phyloP scores from a whole-genome alignment of 2,888 invertebrate genomes.

The Trimorus sp. region DNA sequence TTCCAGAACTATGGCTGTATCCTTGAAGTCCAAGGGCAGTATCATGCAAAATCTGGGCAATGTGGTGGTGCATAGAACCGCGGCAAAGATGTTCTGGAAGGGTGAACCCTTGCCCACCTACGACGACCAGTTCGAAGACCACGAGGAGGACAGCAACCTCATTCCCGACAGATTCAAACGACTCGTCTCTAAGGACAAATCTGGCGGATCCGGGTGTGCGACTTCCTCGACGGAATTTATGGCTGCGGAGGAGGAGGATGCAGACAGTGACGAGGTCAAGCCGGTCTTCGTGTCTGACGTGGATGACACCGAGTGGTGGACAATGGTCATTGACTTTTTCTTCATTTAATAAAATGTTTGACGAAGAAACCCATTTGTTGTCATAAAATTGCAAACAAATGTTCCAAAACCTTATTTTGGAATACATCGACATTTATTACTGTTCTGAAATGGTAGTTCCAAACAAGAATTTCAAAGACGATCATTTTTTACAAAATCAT shows the following conservation, averaged over 20 bases:
- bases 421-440: no score
- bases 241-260: constrained; percentile 70
- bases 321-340: no score
- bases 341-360: no score
- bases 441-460: no score
- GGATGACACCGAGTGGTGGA: constrained; percentile 72
- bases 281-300: constrained; percentile 72
- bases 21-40: constrained; percentile 69
- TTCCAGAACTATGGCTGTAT: constrained; percentile 69
- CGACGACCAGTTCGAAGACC: constrained; percentile 64
- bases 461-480: no score
- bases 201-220: constrained; percentile 71
- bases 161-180: constrained; percentile 71
- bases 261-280: constrained; percentile 23
- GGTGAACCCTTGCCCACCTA: constrained; percentile 47
- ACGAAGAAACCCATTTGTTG: no score
- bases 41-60: constrained; percentile 71
- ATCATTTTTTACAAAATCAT: no score
- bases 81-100: constrained; percentile 72
- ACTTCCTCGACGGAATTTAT: constrained; percentile 71
- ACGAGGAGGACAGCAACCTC: constrained; percentile 54
- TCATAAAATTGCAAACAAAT: no score
- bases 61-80: constrained; percentile 69
- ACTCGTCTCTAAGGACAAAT: constrained; percentile 70
- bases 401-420: no score